phyloP scores from a whole-genome alignment of 2,888 invertebrate species.

The Spisula solida region DNA sequence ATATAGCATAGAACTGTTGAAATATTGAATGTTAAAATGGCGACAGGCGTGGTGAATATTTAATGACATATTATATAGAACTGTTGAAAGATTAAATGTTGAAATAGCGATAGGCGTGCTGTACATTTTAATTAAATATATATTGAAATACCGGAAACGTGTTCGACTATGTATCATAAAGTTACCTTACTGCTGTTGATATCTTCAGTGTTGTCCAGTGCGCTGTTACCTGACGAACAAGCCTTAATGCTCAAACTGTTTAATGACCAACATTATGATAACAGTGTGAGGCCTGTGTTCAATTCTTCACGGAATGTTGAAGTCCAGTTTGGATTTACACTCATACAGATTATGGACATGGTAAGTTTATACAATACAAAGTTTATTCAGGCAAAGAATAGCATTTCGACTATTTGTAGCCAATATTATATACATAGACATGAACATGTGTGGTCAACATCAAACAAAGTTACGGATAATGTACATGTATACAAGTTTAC shows the following conservation, averaged over 20 bases:
- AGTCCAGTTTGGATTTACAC: slow-evolving; percentile 88
- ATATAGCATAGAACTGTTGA: neutral
- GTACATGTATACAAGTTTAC: no score
- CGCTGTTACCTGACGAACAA: slow-evolving; percentile 87
- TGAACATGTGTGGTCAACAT: no score
- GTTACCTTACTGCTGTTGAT: neutral
- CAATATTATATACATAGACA: no score
- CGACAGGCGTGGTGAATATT: no score
- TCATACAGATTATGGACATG: slow-evolving; percentile 89
- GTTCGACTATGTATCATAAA: neutral
- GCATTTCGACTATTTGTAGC: no score
- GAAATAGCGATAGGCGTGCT: no score
- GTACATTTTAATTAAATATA: no score
- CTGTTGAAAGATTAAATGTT: no score
- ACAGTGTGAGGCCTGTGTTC: slow-evolving; percentile 88
- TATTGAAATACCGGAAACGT: neutral
- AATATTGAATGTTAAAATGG: no score
- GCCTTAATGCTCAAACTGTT: slow-evolving; percentile 88
- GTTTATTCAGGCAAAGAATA: no score
- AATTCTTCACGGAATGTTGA: slow-evolving; percentile 88
- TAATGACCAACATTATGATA: slow-evolving; percentile 87
- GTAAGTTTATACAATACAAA: slow-evolving; percentile 87
- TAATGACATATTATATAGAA: neutral
- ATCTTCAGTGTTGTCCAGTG: slow-evolving; percentile 54
- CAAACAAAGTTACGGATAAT: no score